A percentile compares a stretch with the other conserved stretches of the same genome.
Evolutionary conservation across 64 coral and sea anemone species (phyloP).

Genomic region (Montipora sp.): DNA sequence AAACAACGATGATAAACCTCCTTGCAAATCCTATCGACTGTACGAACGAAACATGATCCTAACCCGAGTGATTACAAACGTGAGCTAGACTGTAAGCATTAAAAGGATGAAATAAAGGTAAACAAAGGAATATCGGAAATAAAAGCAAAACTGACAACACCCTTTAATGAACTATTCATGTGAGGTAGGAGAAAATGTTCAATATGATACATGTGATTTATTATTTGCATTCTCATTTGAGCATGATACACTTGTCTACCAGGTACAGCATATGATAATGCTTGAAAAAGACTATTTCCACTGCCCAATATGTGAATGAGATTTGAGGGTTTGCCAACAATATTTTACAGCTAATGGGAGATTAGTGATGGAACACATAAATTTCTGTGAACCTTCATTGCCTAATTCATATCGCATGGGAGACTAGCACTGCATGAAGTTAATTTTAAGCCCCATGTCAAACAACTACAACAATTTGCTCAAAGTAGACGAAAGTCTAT

Average conservation of each 20-base stretch:
- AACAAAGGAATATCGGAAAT: too few relatives aligned
- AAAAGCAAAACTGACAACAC: too few relatives aligned
- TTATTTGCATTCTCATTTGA: not conserved
- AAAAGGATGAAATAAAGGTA: too few relatives aligned
- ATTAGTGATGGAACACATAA: too few relatives aligned
- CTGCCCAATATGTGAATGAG: not conserved
- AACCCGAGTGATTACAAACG: too few relatives aligned
- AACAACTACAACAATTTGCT: constrained; percentile 41
- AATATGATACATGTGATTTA: not conserved
- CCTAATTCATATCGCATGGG: constrained; percentile 48
- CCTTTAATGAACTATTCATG: not conserved
- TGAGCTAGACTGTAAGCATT: too few relatives aligned
- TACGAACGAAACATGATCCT: too few relatives aligned
- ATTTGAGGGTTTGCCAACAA: not conserved
- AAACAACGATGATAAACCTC: too few relatives aligned
- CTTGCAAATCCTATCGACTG: too few relatives aligned
- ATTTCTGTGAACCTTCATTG: not conserved
- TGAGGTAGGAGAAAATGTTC: not conserved
- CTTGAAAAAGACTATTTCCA: not conserved
- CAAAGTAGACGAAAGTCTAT: constrained; percentile 27
- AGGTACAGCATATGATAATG: not conserved
- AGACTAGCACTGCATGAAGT: constrained; percentile 35
- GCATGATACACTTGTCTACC: not conserved
- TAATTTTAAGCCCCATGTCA: not conserved
- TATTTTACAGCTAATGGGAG: too few relatives aligned